Conservation (phyloP, 2,113 vertebrate species). For the Alethe castanea region DNA sequence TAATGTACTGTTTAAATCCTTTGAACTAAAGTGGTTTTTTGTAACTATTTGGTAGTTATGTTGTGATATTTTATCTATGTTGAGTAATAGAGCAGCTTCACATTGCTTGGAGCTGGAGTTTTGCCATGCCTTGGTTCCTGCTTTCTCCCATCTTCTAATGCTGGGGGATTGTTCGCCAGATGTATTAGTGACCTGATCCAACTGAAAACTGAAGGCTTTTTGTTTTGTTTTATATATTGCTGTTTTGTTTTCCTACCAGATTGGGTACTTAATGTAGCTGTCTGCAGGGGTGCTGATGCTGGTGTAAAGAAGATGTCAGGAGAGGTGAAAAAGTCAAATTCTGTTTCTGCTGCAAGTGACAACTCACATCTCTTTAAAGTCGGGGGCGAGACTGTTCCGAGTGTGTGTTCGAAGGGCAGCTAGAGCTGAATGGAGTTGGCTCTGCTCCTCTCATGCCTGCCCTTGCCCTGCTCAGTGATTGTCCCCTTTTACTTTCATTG, state of each 20-base stretch:
- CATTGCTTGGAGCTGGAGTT: background rate
- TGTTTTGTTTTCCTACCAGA: background rate
- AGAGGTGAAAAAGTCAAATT: background rate
- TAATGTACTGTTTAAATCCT: background rate
- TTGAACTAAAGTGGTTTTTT: background rate
- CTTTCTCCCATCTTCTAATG: background rate
- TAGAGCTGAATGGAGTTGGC: background rate
- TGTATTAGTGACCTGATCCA: background rate
- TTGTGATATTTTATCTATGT: background rate
- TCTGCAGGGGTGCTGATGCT: background rate
- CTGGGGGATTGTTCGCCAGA: background rate
- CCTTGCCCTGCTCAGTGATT: background rate
- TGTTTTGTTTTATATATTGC: background rate
- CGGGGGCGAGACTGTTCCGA: background rate
- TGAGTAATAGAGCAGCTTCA: background rate
- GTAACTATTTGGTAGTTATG: background rate
- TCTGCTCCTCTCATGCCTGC: background rate
- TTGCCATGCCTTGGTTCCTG: background rate
- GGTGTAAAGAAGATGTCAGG: background rate
- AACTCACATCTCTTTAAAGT: background rate
- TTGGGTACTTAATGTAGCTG: background rate
- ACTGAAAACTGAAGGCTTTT: background rate
- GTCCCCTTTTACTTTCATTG: background rate
- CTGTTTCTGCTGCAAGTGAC: background rate
- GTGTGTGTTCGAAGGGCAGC: background rate